Evolutionary conservation across 2,888 invertebrate genomes (phyloP), one percentile per base, ranked within the genome.

Genomic region (Pachydiplax longipennis): DNA sequence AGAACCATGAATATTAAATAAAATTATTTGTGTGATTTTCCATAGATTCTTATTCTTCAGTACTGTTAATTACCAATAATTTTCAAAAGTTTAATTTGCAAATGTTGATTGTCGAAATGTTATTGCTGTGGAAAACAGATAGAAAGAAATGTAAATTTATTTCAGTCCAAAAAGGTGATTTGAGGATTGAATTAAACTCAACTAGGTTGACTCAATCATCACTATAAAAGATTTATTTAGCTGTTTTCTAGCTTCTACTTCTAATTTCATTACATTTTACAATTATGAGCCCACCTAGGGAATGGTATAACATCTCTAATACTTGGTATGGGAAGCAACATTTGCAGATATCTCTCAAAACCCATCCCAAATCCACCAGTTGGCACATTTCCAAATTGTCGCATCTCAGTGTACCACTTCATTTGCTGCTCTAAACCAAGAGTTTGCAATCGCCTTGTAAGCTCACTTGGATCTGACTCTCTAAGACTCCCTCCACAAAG

Each of bases 351-450:
- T 92, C 99, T 96, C 93, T 99, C 99, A 93, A 99, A 97, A 0
- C 99, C 99, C 93, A 99, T 95, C 10, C 99, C 99, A 94, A 98
- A 99, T 0, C 99, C 99, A 31, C 97, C 99, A 15, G 98, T 98
- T 0, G 98, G 97, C 61, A 97, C 96, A 91, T 97, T 97, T 0
- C 99, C 99, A 94, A 96, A 98, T 94, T 96, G 97, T 91, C 99
- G 95, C 91, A 99, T 94, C 87, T 99, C 98, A 91, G 98, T 94
- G 94, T 99, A 99, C 99, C 99, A 98, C 91, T 96, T 94, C 18
- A 98, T 94, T 22, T 95, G 94, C 0, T 97, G 96, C 73, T 81
- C 13, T 18, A 93, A 90, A 40, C 92, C 92, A 10, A 92, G 73
- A 58, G 92, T 44, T 58, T 92, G 91, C 81, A 97, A 93, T 93